Evolutionary conservation across 2,113 vertebrate species (phyloP).

Genomic region (Dicaeum eximium): DNA sequence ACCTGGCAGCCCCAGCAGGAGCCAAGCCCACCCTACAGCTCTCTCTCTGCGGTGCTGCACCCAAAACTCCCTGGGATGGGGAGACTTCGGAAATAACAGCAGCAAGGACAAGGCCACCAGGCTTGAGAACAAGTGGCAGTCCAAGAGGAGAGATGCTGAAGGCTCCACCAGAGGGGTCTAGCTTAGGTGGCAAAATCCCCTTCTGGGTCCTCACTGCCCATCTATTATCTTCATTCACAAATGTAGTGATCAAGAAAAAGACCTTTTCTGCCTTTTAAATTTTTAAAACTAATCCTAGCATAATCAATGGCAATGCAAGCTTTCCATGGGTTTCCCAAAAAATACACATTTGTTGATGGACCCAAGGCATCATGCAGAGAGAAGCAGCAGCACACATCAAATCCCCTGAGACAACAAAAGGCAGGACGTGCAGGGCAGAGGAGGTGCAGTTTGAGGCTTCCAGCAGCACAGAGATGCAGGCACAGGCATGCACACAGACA

Average conservation of each 20-base stretch:
- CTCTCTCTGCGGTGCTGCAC: background rate
- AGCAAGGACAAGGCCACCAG: background rate
- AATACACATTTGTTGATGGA: background rate
- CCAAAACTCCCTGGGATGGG: background rate
- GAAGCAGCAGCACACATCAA: background rate
- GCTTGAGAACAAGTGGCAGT: background rate
- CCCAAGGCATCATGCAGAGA: background rate
- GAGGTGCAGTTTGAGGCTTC: background rate
- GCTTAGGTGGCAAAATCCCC: background rate
- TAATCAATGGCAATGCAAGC: background rate
- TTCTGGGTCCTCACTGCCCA: background rate
- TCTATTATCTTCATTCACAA: background rate
- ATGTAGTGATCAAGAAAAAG: background rate
- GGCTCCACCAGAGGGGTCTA: background rate
- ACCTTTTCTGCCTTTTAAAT: background rate
- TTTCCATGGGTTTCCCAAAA: background rate
- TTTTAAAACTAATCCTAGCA: background rate
- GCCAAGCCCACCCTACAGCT: background rate
- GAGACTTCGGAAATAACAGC: background rate
- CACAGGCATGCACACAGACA: rapidly evolving
- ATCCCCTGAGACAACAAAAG: background rate
- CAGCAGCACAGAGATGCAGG: background rate
- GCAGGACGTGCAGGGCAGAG: background rate
- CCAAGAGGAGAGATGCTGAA: background rate
- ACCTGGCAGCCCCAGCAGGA: background rate